phyloP scores from a whole-genome alignment of 2,797 vertebrate genomes.

The Uromys caudimaculatus region DNA sequence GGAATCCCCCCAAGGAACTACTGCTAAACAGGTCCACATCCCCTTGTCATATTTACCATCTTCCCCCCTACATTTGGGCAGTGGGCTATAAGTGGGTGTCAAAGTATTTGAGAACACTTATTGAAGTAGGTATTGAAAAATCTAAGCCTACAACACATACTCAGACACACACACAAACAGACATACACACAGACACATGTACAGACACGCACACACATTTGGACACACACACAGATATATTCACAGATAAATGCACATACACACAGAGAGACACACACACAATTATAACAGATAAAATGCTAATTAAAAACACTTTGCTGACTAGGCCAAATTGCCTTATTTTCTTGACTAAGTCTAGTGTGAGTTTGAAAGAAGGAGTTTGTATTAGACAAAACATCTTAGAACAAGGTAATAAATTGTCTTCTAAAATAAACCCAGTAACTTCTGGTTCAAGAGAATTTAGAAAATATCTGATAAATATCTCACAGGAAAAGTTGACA shows the following conservation, averaged over 20 bases:
- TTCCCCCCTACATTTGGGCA: not conserved
- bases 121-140: not conserved
- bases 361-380: constrained; percentile 38
- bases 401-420: not conserved
- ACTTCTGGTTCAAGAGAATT: constrained; percentile 59
- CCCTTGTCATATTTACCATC: not conserved
- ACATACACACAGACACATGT: not conserved
- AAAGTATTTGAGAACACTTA: not conserved
- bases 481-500: not conserved
- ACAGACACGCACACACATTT: not conserved
- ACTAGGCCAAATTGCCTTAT: not conserved
- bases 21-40: not conserved
- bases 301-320: not conserved
- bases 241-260: not conserved
- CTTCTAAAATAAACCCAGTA: not conserved
- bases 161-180: not conserved
- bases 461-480: constrained; percentile 40
- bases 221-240: not conserved
- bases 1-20: not conserved
- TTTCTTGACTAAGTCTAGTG: not conserved
- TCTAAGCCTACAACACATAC: not conserved
- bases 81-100: not conserved
- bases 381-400: constrained; percentile 35
- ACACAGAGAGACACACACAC: not conserved
- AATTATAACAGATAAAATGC: not conserved